Evolutionary conservation across 2,113 vertebrate genomes (phyloP).

Genomic region (Siphamia tubifer): DNA sequence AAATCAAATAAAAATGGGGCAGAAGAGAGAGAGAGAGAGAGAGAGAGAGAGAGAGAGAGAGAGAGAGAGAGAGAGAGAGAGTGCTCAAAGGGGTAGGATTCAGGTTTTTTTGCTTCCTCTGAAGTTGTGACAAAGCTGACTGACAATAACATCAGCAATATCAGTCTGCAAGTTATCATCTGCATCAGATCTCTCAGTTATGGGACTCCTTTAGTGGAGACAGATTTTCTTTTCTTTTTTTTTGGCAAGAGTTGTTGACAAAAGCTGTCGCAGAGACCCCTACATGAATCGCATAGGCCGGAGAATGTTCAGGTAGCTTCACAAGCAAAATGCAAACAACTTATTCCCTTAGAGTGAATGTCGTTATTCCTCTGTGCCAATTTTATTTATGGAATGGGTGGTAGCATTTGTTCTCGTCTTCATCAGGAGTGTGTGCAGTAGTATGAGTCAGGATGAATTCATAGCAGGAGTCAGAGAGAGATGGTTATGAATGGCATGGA

Average conservation of each 20-base stretch:
- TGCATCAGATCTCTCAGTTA: slow-evolving; percentile 13
- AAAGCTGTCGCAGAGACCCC: slow-evolving; percentile 1
- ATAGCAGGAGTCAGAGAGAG: not conserved
- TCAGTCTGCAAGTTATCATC: slow-evolving; percentile 13
- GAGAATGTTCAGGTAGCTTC: slow-evolving; percentile 13
- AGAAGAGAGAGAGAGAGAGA: too few relatives aligned
- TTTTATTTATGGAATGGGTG: slow-evolving; percentile 37
- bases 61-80: too few relatives aligned
- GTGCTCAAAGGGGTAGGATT: slow-evolving; percentile 11
- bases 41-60: too few relatives aligned
- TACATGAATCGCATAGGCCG: slow-evolving; percentile 4
- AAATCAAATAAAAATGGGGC: slow-evolving; percentile 49
- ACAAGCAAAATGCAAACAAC: slow-evolving; percentile 16
- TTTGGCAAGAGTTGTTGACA: slow-evolving; percentile 18
- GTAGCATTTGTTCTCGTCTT: slow-evolving; percentile 27
- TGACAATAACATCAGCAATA: slow-evolving; percentile 33
- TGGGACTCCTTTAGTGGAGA: slow-evolving; percentile 18
- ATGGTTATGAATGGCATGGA: slow-evolving; percentile 18
- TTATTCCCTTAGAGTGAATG: slow-evolving; percentile 12
- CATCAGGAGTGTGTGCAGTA: slow-evolving; percentile 11
- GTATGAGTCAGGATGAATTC: slow-evolving; percentile 28
- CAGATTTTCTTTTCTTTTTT: not conserved
- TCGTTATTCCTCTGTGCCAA: slow-evolving; percentile 23
- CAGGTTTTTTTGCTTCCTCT: slow-evolving; percentile 12
- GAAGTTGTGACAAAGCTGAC: slow-evolving; percentile 36